phyloP scores from a whole-genome alignment of 64 coral and sea anemone genomes.

The Montipora cactus region DNA sequence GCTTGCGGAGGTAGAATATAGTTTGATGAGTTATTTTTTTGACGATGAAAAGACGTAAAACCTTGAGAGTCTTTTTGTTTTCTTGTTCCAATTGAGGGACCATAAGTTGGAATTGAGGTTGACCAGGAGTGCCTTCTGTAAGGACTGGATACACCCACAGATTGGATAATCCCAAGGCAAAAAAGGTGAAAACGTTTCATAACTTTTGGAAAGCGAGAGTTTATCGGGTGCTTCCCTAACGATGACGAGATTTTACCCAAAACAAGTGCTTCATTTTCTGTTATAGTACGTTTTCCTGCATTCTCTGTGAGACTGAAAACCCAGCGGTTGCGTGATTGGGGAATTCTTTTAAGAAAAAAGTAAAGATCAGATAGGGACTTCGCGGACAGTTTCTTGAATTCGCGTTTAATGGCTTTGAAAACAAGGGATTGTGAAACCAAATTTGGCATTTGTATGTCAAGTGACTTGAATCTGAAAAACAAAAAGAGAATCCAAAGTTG shows the following conservation, averaged over 20 bases:
- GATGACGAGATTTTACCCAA: not conserved
- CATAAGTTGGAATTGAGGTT: not conserved
- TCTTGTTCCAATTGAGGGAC: not conserved
- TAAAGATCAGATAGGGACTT: not conserved
- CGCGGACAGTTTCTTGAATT: conserved; percentile 2
- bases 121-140: not conserved
- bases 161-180: not conserved
- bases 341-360: not conserved
- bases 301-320: not conserved
- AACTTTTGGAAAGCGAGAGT: not conserved
- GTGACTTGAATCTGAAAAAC: not conserved
- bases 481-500: too few relatives aligned
- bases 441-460: not conserved
- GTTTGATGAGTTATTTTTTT: not conserved
- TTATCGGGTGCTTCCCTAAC: not conserved
- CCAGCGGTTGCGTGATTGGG: not conserved
- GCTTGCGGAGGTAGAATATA: not conserved
- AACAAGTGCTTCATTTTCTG: not conserved
- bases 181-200: not conserved
- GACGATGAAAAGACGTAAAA: not conserved
- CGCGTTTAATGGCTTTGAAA: not conserved
- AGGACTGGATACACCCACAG: not conserved
- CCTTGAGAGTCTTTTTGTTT: not conserved
- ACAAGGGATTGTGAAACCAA: not conserved
- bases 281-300: not conserved